Percentiles rank a stretch among this genome's conserved stretches.
phyloP scores from a whole-genome alignment of 1,140 invertebrate species.

The Orchestia grillus region DNA sequence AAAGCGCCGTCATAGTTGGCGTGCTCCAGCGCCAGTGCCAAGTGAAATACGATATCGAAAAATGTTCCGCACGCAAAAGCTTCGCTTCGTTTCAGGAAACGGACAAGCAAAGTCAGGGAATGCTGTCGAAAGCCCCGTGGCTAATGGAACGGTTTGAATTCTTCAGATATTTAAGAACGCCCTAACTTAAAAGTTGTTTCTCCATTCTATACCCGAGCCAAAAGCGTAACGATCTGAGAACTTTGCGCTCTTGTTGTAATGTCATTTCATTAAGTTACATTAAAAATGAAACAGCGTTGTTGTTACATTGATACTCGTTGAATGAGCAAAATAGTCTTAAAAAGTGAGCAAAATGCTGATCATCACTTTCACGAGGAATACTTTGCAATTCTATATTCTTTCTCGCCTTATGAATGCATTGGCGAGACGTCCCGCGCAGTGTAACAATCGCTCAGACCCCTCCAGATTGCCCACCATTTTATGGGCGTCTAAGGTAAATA shows the following conservation, averaged over 20 bases:
- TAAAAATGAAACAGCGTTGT: background rate
- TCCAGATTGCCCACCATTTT: background rate
- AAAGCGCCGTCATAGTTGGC: background rate
- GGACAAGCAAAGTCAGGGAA: background rate
- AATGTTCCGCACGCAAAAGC: conserved; percentile 21
- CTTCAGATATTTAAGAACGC: conserved; percentile 1
- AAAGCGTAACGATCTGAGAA: background rate
- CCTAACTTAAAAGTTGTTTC: background rate
- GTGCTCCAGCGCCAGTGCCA: background rate
- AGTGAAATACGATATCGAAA: conserved; percentile 33
- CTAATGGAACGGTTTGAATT: conserved; percentile 1
- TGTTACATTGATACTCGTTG: background rate
- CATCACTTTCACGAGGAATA: background rate
- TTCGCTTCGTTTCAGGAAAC: background rate
- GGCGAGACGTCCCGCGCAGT: too few species aligned
- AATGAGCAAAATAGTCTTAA: background rate
- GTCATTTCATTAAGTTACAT: background rate
- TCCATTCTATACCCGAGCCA: background rate
- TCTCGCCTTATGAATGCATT: background rate
- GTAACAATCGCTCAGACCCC: background rate
- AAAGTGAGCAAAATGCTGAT: background rate
- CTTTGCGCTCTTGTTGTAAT: background rate
- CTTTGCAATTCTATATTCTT: background rate
- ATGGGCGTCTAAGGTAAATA: background rate
- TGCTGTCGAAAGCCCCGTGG: background rate